Evolutionary conservation across 2,797 vertebrate species (phyloP), one percentile per base, ranked within the genome.

Genomic region (Halcyon chelicuti): DNA sequence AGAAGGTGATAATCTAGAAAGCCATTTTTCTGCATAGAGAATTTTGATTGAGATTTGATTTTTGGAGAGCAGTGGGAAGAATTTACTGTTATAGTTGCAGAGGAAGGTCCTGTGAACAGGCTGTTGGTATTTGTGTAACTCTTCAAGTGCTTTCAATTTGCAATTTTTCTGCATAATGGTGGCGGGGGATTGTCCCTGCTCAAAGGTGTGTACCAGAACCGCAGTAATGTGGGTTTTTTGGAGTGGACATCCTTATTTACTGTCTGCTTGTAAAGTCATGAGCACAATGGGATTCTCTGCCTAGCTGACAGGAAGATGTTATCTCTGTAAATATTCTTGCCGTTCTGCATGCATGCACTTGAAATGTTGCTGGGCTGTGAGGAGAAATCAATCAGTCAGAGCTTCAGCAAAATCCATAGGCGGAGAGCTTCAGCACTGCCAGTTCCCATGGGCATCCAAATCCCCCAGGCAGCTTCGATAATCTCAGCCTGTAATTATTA

Each of bases 401-500:
- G 51, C 0, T 55, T 33, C 76, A 67, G 68, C 7, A 76, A 91
- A 95, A 86, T 49, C 70, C 35, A 35, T 8, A 85, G 88, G 93
- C 0, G 1, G 93, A 76, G 90, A 79, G 35, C 22, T 68, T 57
- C 70, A 42, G 60, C 18, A 28, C 79, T 55, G 79, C 58, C 11
- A 8, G 76, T 1, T 95, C 96, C 90, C 63, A 2, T 14, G 77
- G 88, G 90, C 71, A 61, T 21, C 67, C 60, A 17, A 73, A 71
- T 61, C 47, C 94, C 86, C 7, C 4, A 14, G 90, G 82, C 76
- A 52, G 10, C 76, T 67, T 35, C 37, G 40, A 25, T 71, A 62
- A 88, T 63, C 67, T 84, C 73, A 60, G 62, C 15, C 37, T n/a
- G 67, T 82, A 90, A 94, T 96, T 88, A 95, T 90, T 57, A 66